phyloP scores from a whole-genome alignment of 2,888 invertebrate species.

The Orchesella flavescens region DNA sequence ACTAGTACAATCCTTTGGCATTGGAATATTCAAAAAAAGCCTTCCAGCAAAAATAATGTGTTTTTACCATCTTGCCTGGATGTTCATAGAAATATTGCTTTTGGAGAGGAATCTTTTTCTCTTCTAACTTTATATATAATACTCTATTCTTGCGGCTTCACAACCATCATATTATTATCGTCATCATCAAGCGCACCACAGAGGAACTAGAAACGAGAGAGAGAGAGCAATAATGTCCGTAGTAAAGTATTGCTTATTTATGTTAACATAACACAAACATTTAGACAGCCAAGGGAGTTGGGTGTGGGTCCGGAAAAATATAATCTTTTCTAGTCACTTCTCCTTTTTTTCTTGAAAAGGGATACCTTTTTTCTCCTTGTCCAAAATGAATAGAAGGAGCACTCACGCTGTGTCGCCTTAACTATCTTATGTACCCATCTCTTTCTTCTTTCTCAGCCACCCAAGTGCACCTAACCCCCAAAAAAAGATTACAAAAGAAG shows the following conservation, averaged over 20 bases:
- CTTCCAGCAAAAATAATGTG: too few species aligned
- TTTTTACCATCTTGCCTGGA: too few species aligned
- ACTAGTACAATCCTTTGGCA: too few species aligned
- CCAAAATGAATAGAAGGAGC: conserved; percentile 50
- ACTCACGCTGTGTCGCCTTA: conserved; percentile 60
- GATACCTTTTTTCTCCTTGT: conserved; percentile 21
- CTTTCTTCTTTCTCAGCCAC: conserved; percentile 41
- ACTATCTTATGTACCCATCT: conserved; percentile 55
- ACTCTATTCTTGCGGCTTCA: too few species aligned
- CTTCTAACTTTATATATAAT: too few species aligned
- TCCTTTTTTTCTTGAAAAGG: conserved; percentile 30
- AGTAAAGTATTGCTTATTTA: conserved; percentile 38
- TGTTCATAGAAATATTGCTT: too few species aligned
- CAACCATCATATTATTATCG: too few species aligned
- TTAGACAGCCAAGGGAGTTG: conserved; percentile 57
- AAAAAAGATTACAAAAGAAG: conserved; percentile 45
- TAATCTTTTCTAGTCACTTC: conserved; percentile 49
- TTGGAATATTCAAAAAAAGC: too few species aligned
- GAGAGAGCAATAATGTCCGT: not conserved
- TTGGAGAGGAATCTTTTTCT: too few species aligned
- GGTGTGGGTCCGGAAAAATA: conserved; percentile 54
- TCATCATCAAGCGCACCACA: too few species aligned
- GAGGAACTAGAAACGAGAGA: too few species aligned
- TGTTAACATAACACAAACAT: conserved; percentile 52
- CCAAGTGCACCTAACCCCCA: conserved; percentile 55